Conservation (phyloP, 2,888 invertebrate genomes). For the Steinernema hermaphroditum region DNA sequence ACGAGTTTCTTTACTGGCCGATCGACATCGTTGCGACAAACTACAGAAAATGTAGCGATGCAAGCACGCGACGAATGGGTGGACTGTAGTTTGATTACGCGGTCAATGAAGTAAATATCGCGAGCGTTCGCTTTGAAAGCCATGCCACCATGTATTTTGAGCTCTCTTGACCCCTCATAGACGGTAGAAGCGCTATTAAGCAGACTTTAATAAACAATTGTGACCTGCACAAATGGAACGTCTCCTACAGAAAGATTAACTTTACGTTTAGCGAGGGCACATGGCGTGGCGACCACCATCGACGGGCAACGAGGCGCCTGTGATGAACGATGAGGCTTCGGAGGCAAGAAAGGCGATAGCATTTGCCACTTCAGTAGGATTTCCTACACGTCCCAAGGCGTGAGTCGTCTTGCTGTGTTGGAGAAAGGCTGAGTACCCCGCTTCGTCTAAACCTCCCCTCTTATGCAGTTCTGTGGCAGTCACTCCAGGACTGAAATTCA, state of each 20-base stretch:
- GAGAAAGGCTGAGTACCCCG: constrained; percentile 80
- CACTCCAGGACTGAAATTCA: constrained; percentile 77
- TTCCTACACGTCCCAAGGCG: constrained; percentile 73
- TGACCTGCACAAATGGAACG: no score
- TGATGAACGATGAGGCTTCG: constrained; percentile 81
- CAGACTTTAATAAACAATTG: no score
- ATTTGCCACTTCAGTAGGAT: constrained; percentile 75
- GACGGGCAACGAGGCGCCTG: constrained; percentile 83
- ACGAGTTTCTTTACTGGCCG: not conserved
- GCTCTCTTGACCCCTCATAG: no score
- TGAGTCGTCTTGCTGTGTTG: constrained; percentile 84
- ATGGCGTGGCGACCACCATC: constrained; percentile 78
- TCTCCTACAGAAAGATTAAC: constrained; percentile 12
- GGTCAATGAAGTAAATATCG: no score
- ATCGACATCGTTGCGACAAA: constrained; percentile 4
- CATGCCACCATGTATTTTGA: no score
- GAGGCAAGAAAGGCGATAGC: constrained; percentile 88
- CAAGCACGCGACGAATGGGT: no score
- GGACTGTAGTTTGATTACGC: no score
- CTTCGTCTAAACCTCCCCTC: constrained; percentile 81
- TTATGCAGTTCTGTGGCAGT: constrained; percentile 84
- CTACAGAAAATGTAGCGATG: constrained; percentile 18
- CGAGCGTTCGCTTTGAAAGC: no score
- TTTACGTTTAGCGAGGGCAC: constrained; percentile 38
- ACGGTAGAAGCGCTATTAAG: no score